Conservation (phyloP, 2,113 vertebrate species). For the Macquaria australasica region DNA sequence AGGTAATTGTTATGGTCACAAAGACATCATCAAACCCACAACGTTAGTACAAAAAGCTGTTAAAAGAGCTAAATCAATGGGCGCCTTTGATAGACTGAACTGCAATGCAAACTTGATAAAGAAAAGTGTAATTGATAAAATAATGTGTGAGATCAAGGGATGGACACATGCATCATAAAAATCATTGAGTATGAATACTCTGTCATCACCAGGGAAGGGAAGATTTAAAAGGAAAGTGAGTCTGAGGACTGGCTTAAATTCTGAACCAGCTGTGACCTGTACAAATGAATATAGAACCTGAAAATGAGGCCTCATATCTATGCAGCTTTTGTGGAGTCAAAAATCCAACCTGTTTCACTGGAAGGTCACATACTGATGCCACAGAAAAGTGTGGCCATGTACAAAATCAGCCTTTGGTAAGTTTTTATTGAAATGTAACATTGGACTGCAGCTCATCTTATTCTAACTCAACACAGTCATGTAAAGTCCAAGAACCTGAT, state of each 20-base stretch:
- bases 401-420: constrained; percentile 10
- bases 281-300: constrained; percentile 8
- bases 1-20: neutral
- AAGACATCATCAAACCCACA: neutral
- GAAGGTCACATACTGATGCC: neutral
- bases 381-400: neutral
- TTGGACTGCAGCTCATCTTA: neutral
- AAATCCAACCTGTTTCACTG: constrained; percentile 5
- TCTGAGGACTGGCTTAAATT: neutral
- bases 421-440: constrained; percentile 1
- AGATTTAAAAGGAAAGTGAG: neutral
- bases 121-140: neutral
- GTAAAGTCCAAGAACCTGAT: neutral
- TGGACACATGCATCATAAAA: neutral
- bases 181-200: neutral
- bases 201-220: neutral
- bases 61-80: neutral
- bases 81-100: neutral
- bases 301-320: neutral
- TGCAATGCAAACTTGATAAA: neutral
- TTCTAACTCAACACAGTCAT: neutral
- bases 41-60: neutral
- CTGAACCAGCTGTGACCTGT: neutral
- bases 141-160: neutral
- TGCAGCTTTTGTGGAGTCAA: neutral